Conservation (phyloP, 2,797 vertebrate genomes). For the Oreortyx pictus region DNA sequence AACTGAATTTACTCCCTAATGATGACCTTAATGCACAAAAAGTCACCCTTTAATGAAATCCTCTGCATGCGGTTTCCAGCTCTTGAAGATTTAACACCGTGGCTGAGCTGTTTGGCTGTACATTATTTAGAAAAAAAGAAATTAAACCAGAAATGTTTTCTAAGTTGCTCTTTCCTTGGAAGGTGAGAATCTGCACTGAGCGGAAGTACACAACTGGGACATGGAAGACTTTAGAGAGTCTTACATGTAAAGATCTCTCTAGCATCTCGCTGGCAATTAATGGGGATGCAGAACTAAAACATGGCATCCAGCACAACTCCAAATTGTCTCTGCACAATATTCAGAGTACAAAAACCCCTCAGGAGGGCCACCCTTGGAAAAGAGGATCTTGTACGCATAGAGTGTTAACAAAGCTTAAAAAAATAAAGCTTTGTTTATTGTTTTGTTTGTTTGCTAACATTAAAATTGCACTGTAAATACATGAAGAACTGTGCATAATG, state of each 20-base stretch:
- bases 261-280: neutral
- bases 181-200: neutral
- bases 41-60: too few species aligned
- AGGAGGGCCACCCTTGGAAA: neutral
- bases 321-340: neutral
- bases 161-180: neutral
- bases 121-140: neutral
- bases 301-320: neutral
- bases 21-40: neutral
- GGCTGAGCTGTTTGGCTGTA: neutral
- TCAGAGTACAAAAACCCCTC: neutral
- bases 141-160: neutral
- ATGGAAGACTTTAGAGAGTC: too few species aligned
- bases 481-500: neutral
- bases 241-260: neutral
- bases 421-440: neutral
- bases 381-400: too few species aligned
- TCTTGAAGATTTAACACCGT: neutral
- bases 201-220: neutral
- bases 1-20: neutral
- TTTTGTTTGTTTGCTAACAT: neutral
- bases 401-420: neutral
- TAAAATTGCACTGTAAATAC: neutral
- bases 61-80: neutral
- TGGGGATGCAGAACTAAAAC: neutral